Percentiles rank a stretch among this genome's conserved stretches.
phyloP scores from a whole-genome alignment of 2,888 invertebrate genomes.

The Byasa hedistus region DNA sequence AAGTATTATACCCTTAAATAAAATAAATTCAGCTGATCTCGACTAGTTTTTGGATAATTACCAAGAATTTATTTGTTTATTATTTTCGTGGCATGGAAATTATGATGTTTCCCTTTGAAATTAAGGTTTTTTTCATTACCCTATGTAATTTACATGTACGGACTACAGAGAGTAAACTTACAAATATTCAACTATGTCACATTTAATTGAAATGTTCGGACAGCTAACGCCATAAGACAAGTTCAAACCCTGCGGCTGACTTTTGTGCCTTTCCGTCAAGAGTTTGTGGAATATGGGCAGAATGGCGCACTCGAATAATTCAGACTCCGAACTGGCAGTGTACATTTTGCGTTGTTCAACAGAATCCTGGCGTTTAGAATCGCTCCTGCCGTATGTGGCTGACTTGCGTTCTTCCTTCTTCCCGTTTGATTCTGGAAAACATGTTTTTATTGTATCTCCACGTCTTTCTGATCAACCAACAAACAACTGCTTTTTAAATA shows the following conservation, averaged over 20 bases:
- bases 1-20: too few relatives aligned
- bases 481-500: too few relatives aligned
- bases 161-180: constrained; percentile 60
- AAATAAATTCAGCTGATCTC: too few relatives aligned
- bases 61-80: too few relatives aligned
- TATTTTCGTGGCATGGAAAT: too few relatives aligned
- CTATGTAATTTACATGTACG: too few relatives aligned
- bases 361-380: constrained; percentile 68
- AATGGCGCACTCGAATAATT: constrained; percentile 91
- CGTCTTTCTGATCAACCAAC: too few relatives aligned
- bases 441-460: not conserved
- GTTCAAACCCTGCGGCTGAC: constrained; percentile 83
- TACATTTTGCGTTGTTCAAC: constrained; percentile 80
- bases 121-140: too few relatives aligned
- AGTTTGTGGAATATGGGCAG: constrained; percentile 95
- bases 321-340: constrained; percentile 90
- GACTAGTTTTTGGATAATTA: too few relatives aligned
- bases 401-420: constrained; percentile 75
- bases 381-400: constrained; percentile 67
- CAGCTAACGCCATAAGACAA: constrained; percentile 91
- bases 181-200: constrained; percentile 96
- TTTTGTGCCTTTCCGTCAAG: constrained; percentile 89
- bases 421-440: constrained; percentile 57
- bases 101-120: too few relatives aligned
- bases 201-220: constrained; percentile 96